Base-by-base conservation (phyloP, 2,113 vertebrate species). In the Charadrius vociferus region DNA sequence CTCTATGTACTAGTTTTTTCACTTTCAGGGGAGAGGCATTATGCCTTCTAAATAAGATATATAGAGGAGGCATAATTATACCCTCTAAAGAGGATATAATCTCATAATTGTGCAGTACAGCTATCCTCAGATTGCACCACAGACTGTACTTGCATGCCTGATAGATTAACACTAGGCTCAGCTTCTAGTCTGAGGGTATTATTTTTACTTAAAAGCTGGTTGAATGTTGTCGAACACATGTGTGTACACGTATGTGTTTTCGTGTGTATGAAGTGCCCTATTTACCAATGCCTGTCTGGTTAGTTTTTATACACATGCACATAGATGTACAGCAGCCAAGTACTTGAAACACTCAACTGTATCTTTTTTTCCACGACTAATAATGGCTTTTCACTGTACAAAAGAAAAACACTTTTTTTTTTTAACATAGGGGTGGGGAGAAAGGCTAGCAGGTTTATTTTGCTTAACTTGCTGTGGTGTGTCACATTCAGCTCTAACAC, bases 161-260 rank as follows among this genome's bases (percentile, higher is more conserved):
- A 95, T 91, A 98, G 89, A 95, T 92, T 95, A 97, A 78, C 91
- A 86, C 50, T 5, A 34, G 77, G 47, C 81, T 95, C 86, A 82
- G 82, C 73, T 94, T 83, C 34, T 45, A 68, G 62, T 68, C 85
- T 88, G 75, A 95, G 95, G 74, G 52, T 66, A 93, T 93, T 97
- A 67, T 49, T 93, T 96, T 97, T 95, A 93, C 91, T 96, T 94
- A 95, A 97, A 93, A 97, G 85, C 89, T 95, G 74, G 71, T 87
- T 95, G 96, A 95, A 95, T 93, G 73, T 78, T 67, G 86, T 84
- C 74, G 67, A 97, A 97, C 86, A 96, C 83, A 55, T 30, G 15
- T 71, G 74, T 96, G 86, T 87, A 63, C 0, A 6, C 1, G 0
- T 65, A 65, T 20, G 43, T 84, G 63, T 2, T 52, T 80, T 68